Base-by-base conservation (phyloP, 2,113 vertebrate genomes). In the Coregonus clupeaformis region DNA sequence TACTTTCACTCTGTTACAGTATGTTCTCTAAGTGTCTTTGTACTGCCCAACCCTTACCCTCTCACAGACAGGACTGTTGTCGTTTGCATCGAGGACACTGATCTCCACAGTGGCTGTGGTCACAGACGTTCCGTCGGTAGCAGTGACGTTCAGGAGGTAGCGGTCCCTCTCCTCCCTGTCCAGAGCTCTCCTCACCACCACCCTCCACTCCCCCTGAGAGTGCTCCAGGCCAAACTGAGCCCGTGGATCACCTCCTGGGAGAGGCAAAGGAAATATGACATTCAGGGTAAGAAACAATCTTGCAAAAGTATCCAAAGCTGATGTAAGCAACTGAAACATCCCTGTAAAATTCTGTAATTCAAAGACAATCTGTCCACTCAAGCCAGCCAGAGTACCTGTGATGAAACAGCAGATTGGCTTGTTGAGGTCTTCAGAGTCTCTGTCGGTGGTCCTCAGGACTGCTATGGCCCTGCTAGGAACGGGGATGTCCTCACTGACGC, bases 41-140 rank as follows among this genome's bases (percentile, higher is more conserved):
- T 60, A 25, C 52, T 55, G 5, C 13, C 22, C 47, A 60, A 24
- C 47, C 14, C 14, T 5, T 66, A 94, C 95, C 95, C 94, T 95
- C 87, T 94, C 94, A 65, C 93, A 96, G 42, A 95, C 85, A 47
- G 95, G 95, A 55, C 84, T 93, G 66, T 96, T 96, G 87, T 96
- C 95, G 73, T 96, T 96, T 76, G 94, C 94, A 89, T 96, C 95
- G 16, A 95, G 94, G 68, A 96, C 94, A 84, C 94, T 95, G 72
- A 96, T 94, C 71, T 96, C 95, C 20, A 95, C 94, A 29, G 94
- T 82, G 24, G 95, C 94, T 90, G 89, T 93, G 7, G 93, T 87
- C 52, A 92, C 88, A 86, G 93, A 95, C 1, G 91, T 92, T 4
- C 95, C 95, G 81, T 96, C 95, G 6, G 93, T 95, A 20, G 95